phyloP scores from a whole-genome alignment of 1,140 invertebrate genomes.

The Telenomus remus region DNA sequence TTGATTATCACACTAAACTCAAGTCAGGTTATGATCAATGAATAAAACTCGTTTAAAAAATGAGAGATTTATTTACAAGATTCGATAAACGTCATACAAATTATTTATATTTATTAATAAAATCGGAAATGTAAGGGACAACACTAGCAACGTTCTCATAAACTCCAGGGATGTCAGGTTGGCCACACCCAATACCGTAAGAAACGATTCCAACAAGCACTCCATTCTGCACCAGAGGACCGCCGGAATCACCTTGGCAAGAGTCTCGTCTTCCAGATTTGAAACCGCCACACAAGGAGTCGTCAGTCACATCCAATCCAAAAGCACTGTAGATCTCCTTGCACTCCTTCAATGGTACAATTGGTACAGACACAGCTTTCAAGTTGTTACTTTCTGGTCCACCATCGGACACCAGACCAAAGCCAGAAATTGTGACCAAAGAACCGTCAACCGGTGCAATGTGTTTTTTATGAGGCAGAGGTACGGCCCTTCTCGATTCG shows the following conservation, averaged over 20 bases:
- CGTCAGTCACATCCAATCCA: neutral
- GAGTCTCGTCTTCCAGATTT: constrained; percentile 72
- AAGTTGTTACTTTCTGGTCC: constrained; percentile 3
- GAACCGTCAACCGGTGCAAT: neutral
- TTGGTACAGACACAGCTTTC: constrained; percentile 5
- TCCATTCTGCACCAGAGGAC: constrained; percentile 69
- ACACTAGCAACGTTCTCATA: constrained; percentile 74
- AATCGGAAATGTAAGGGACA: constrained; percentile 6
- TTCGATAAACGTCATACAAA: too few relatives aligned
- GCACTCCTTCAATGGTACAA: neutral
- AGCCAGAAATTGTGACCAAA: constrained; percentile 6
- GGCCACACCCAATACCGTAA: constrained; percentile 77
- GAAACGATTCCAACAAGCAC: constrained; percentile 76
- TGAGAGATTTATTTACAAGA: too few relatives aligned
- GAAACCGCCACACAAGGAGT: constrained; percentile 73
- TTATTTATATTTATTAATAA: too few relatives aligned
- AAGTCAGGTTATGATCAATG: too few relatives aligned
- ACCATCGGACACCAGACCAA: neutral
- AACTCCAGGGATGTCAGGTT: constrained; percentile 75
- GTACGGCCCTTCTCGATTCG: neutral
- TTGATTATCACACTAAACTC: too few relatives aligned
- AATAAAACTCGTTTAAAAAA: too few relatives aligned
- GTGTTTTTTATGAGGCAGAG: neutral
- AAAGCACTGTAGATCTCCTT: neutral
- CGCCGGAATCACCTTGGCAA: constrained; percentile 76